Evolutionary conservation across 2,113 vertebrate genomes (phyloP).

Genomic region (Urocolius indicus): DNA sequence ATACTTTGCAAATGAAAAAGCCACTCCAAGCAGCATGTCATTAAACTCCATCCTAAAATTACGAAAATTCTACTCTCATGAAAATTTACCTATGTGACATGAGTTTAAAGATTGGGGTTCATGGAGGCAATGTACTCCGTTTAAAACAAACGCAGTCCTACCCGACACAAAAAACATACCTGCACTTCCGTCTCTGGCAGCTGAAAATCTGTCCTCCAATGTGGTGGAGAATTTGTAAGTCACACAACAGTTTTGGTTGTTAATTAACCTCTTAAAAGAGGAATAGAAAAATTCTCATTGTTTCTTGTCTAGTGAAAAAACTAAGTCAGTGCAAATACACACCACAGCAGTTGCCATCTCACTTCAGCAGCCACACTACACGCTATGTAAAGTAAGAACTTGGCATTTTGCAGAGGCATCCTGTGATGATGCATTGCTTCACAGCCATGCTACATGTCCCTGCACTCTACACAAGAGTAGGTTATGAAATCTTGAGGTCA

Average conservation of each 20-base stretch:
- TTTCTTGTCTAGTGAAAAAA: background rate
- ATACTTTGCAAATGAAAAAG: background rate
- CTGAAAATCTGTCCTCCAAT: background rate
- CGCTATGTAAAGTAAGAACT: background rate
- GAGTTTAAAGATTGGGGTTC: fast-evolving
- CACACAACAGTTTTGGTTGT: background rate
- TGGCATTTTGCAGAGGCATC: background rate
- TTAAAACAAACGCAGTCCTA: background rate
- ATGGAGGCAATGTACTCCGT: background rate
- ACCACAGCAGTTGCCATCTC: background rate
- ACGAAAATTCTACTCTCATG: background rate
- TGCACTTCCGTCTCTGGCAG: background rate
- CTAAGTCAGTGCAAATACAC: background rate
- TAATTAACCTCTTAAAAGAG: background rate
- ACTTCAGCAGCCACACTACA: background rate
- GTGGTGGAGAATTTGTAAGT: background rate
- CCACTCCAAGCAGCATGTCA: background rate
- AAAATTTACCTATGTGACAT: background rate
- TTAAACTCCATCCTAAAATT: background rate
- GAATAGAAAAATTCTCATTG: background rate
- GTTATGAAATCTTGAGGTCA: background rate
- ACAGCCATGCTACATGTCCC: background rate
- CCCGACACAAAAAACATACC: background rate
- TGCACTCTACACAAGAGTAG: background rate
- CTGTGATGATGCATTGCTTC: background rate